Percentiles rank a stretch among this genome's conserved stretches.
These are phyloP conservation scores for Erebia ligea DNA, from an alignment of 2,888 invertebrate genomes.

Conservation along the genomic window DNA sequence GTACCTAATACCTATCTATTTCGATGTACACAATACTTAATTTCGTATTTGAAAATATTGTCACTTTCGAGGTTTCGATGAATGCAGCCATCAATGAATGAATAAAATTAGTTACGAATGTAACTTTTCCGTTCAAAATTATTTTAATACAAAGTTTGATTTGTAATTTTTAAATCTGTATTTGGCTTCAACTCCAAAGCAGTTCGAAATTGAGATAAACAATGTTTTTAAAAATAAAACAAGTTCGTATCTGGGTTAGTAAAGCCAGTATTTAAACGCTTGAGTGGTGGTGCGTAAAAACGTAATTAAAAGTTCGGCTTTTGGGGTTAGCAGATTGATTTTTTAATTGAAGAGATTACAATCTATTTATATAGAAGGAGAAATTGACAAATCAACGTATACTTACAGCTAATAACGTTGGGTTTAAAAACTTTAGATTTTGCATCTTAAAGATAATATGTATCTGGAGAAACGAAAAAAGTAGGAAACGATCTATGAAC, in stretches of 20 bases:
- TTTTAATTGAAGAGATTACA: slow-evolving; percentile 19
- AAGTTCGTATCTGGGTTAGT: slow-evolving; percentile 22
- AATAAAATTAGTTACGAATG: background rate
- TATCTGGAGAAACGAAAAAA: too few species aligned
- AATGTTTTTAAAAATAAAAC: slow-evolving; percentile 9
- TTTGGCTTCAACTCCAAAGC: slow-evolving; percentile 5
- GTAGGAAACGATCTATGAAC: too few species aligned
- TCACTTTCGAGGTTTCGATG: background rate
- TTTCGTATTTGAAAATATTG: background rate
- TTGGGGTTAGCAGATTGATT: slow-evolving; percentile 21
- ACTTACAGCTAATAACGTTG: too few species aligned
- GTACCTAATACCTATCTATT: too few species aligned
- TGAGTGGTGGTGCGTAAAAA: slow-evolving; percentile 26
- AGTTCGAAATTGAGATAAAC: slow-evolving; percentile 6
- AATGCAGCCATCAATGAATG: background rate
- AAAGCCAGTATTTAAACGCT: slow-evolving; percentile 16
- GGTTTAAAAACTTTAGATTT: too few species aligned
- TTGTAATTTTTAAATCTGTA: background rate
- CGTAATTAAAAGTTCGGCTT: slow-evolving; percentile 27
- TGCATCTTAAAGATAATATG: too few species aligned
- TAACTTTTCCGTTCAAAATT: background rate
- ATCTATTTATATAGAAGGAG: background rate
- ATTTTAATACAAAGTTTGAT: background rate
- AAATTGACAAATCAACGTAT: too few species aligned
- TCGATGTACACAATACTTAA: background rate